Evolutionary conservation across 2,113 vertebrate genomes (phyloP).

Genomic region (Ptyas mucosa): DNA sequence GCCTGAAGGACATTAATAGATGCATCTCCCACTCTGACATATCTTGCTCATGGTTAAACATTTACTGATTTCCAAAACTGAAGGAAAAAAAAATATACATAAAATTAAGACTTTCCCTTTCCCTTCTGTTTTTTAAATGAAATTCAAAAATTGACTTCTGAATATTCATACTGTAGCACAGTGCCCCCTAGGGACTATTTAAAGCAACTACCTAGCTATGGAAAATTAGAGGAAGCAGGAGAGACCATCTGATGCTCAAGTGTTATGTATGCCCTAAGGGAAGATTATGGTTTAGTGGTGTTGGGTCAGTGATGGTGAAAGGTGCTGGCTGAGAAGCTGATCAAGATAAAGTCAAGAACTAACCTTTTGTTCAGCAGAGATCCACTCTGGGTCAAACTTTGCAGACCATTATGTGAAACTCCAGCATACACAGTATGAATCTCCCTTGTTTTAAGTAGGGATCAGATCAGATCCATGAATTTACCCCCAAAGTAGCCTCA

Average conservation of each 20-base stretch:
- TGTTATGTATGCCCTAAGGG: not conserved
- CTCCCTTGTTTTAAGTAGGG: not conserved
- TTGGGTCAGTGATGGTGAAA: not conserved
- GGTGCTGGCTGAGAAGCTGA: not conserved
- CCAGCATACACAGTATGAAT: not conserved
- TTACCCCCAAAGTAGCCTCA: conserved; percentile 4
- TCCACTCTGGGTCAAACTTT: too few species aligned
- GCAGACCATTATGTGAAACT: not conserved
- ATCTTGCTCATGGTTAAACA: not conserved
- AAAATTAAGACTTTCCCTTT: not conserved
- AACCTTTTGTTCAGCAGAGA: not conserved
- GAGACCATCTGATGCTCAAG: not conserved
- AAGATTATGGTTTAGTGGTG: not conserved
- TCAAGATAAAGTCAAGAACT: not conserved
- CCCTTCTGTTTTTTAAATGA: not conserved
- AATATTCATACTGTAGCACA: not conserved
- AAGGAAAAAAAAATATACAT: not conserved
- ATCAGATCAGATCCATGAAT: not conserved
- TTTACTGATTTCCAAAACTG: not conserved
- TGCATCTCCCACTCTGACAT: not conserved
- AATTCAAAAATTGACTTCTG: not conserved
- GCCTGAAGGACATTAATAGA: not conserved
- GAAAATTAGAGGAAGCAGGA: not conserved
- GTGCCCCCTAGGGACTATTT: not conserved
- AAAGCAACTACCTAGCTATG: not conserved